phyloP scores from a whole-genome alignment of 2,797 vertebrate genomes.

The Strix occidentalis region DNA sequence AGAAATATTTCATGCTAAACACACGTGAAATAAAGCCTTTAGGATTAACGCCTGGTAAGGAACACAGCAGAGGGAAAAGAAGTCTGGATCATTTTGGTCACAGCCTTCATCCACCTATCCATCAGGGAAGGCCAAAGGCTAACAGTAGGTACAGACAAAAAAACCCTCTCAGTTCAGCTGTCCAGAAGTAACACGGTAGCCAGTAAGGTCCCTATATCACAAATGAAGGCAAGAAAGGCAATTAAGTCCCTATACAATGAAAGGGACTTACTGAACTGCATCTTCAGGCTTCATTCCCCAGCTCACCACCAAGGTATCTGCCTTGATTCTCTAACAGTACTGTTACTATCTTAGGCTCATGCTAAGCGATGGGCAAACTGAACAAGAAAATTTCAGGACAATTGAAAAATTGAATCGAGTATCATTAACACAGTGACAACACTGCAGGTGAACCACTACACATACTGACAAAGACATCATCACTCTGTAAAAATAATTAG shows the following conservation, averaged over 20 bases:
- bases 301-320: background rate
- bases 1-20: background rate
- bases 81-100: background rate
- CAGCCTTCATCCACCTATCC: background rate
- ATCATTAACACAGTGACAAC: background rate
- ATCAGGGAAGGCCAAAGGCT: background rate
- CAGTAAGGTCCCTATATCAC: background rate
- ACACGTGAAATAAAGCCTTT: background rate
- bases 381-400: background rate
- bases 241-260: background rate
- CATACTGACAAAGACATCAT: background rate
- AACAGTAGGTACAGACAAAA: background rate
- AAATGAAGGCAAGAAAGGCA: background rate
- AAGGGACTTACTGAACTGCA: background rate
- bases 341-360: background rate
- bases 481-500: background rate
- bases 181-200: background rate
- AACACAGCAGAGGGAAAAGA: background rate
- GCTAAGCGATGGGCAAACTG: background rate
- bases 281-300: background rate
- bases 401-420: background rate
- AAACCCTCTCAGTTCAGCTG: background rate
- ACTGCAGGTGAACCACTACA: background rate
- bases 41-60: background rate
- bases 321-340: background rate